These are phyloP conservation scores for Stenchaetothrips biformis DNA, from an alignment of 2,888 invertebrate genomes.

Conservation along the genomic window DNA sequence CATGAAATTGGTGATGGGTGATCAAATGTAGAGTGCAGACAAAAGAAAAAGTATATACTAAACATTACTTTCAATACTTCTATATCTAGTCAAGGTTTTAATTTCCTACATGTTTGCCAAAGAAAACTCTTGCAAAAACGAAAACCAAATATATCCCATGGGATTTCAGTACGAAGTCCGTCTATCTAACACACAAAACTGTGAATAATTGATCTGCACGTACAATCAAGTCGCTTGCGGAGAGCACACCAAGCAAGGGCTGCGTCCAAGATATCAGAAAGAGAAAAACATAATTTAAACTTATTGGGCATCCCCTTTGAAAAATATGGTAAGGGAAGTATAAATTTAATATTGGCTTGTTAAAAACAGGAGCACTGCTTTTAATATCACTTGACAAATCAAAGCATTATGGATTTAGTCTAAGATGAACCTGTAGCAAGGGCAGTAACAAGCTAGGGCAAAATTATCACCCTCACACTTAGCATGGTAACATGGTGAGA, in stretches of 20 bases:
- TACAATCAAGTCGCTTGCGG: conserved; percentile 87
- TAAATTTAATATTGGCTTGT: conserved; percentile 29
- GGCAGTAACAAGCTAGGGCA: no score
- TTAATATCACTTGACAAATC: neutral
- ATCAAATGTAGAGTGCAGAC: neutral
- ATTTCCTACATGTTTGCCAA: no score
- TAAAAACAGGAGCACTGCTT: neutral
- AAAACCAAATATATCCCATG: no score
- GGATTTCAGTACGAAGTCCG: no score
- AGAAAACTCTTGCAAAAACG: no score
- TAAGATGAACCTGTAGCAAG: no score
- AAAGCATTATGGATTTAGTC: neutral
- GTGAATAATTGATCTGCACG: conserved; percentile 47
- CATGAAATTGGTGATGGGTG: no score
- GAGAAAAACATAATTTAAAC: neutral
- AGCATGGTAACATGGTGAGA: conserved; percentile 13
- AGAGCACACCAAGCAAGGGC: conserved; percentile 91
- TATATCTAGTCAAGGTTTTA: no score
- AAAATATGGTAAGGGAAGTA: neutral
- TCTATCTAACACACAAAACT: neutral
- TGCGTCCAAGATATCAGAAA: conserved; percentile 48
- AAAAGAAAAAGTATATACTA: neutral
- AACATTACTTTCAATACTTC: neutral
- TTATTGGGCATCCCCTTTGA: no score
- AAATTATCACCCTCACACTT: no score